A percentile compares a stretch with the other conserved stretches of the same genome.
Conservation (phyloP, 2,888 invertebrate genomes). For the Drosophila paracracens region DNA sequence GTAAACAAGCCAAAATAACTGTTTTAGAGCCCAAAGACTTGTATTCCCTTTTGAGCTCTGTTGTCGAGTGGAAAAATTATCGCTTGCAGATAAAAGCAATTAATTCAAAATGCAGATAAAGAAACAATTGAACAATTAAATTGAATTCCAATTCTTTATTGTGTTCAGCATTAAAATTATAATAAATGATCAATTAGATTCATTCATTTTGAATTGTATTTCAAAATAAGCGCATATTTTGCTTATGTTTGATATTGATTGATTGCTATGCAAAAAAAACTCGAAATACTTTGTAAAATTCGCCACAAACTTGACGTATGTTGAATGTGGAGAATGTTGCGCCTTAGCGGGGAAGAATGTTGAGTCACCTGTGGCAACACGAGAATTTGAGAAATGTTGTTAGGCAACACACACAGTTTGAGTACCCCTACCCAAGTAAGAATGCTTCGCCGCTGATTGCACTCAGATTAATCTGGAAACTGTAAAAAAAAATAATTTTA, state of each 20-base stretch:
- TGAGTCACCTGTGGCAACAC: background rate
- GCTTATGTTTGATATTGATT: background rate
- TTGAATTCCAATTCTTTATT: background rate
- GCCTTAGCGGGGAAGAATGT: background rate
- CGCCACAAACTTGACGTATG: background rate
- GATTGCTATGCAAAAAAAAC: background rate
- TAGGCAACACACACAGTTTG: background rate
- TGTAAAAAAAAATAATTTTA: background rate
- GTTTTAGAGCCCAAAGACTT: background rate
- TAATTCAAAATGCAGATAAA: background rate
- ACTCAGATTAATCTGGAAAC: background rate
- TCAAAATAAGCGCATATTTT: background rate
- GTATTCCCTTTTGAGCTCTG: background rate
- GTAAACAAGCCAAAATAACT: background rate
- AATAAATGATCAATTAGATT: background rate
- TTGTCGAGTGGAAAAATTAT: background rate
- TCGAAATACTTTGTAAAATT: background rate
- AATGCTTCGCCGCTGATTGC: background rate
- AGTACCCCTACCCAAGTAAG: background rate
- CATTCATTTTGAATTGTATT: background rate
- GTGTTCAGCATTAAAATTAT: too few relatives aligned
- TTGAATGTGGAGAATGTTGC: background rate
- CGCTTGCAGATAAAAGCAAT: background rate
- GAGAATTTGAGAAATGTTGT: background rate
- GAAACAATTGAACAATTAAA: background rate